Base-by-base conservation (phyloP, 2,113 vertebrate species). In the Chrysemys picta region DNA sequence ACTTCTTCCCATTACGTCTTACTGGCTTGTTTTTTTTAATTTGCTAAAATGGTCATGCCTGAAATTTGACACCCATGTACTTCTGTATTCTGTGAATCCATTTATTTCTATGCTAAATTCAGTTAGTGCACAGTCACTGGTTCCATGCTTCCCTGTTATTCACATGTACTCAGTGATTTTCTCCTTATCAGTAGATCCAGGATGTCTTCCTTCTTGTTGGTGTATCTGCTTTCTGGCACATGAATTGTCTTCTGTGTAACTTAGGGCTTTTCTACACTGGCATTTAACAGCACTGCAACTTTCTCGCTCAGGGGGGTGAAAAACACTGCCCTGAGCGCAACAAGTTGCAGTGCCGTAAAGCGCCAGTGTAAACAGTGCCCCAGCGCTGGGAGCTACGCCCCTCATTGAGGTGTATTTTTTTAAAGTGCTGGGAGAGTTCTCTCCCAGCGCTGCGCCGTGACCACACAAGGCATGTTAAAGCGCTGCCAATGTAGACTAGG, bases 31-130 rank as follows among this genome's bases (percentile, higher is more conserved):
- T 38, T 21, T 22, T 62, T 38, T 22, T 5, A 84, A 72, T 3
- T 13, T 94, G 9, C 93, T 42, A 85, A 96, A 97, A 95, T 96
- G 96, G 96, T 95, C 31, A 96, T 97, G 78, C 35, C 42, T 94
- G 54, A 57, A 49, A 56, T 96, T 47, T 95, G 80, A 96, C 93
- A 82, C 87, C 25, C 83, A 52, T 91, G 54, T 11, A 22, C n/a
- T 85, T n/a, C 91, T 93, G 88, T 93, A 89, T n/a, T 0, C 90
- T 91, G 49, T 49, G 78, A 95, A 91, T 91, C 91, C 91, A 94
- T 96, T 97, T 96, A 59, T 94, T 87, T 69, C 50, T 90, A 5
- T 84, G 80, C 42, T 78, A 85, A 94, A 95, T 93, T 87, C 94
- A 94, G 2, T 96, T 95, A 89, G 89, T 87, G 87, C 82, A 22